Percentiles rank a stretch among this genome's conserved stretches.
Conservation (phyloP, 2,888 invertebrate genomes). For the Alsophila aescularia region DNA sequence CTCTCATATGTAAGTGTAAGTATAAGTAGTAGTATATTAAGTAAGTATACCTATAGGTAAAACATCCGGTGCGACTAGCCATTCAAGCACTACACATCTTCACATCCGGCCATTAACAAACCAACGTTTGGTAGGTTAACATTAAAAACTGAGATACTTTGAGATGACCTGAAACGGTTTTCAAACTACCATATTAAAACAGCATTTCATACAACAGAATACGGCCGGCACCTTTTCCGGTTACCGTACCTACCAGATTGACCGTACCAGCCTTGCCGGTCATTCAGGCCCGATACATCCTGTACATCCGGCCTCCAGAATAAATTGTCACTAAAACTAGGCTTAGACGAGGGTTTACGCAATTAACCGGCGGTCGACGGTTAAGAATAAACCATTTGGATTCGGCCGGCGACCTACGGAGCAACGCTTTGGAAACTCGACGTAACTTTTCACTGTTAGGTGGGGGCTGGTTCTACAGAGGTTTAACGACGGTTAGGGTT, state of each 20-base stretch:
- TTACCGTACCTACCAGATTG: constrained; percentile 7
- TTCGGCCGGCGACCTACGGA: constrained; percentile 55
- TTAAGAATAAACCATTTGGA: constrained; percentile 80
- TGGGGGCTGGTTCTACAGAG: constrained; percentile 32
- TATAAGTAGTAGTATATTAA: too few relatives aligned
- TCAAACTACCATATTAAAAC: constrained; percentile 7
- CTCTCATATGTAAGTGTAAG: too few relatives aligned
- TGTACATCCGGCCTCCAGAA: constrained; percentile 61
- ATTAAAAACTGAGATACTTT: neutral
- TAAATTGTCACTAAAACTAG: constrained; percentile 79
- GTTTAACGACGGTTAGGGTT: constrained; percentile 23
- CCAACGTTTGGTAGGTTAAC: too few relatives aligned
- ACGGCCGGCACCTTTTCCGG: constrained; percentile 8
- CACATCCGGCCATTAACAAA: too few relatives aligned
- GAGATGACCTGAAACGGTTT: neutral
- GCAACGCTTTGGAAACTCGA: constrained; percentile 42
- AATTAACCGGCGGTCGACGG: constrained; percentile 67
- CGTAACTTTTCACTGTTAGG: constrained; percentile 52
- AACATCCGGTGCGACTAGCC: too few relatives aligned
- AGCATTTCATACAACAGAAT: neutral
- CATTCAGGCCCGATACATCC: constrained; percentile 48
- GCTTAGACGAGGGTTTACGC: constrained; percentile 79
- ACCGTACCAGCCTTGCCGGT: constrained; percentile 21
- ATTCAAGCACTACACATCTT: too few relatives aligned
- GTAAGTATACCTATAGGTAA: too few relatives aligned